phyloP scores from a whole-genome alignment of 2,888 invertebrate species.

The Drosophila algonquin region DNA sequence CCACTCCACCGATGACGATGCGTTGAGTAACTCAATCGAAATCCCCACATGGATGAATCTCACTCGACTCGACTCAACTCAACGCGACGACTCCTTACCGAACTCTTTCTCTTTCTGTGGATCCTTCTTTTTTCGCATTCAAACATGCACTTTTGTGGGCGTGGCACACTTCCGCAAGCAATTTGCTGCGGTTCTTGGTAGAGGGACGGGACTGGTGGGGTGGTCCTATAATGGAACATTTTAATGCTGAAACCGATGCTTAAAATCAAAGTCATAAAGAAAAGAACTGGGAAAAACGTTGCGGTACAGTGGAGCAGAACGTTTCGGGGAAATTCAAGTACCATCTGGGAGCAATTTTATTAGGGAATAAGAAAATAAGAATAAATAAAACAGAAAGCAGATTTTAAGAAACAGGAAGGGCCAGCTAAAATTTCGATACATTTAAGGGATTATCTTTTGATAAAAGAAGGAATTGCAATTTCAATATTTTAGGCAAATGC shows the following conservation, averaged over 20 bases:
- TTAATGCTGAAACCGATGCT: constrained; percentile 75
- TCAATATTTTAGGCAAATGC: too few species aligned
- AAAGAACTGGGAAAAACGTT: constrained; percentile 2
- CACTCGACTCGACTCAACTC: too few species aligned
- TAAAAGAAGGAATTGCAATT: too few species aligned
- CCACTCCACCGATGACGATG: constrained; percentile 29
- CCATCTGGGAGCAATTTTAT: background rate
- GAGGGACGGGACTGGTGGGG: constrained; percentile 19
- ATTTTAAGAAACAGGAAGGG: too few species aligned
- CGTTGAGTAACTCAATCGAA: constrained; percentile 66
- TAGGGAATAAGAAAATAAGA: too few species aligned
- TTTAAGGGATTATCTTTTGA: too few species aligned
- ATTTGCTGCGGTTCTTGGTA: constrained; percentile 64
- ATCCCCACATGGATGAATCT: constrained; percentile 30
- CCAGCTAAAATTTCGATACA: too few species aligned
- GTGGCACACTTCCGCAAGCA: constrained; percentile 76
- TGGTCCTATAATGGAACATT: constrained; percentile 70
- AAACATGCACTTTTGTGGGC: constrained; percentile 66
- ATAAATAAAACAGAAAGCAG: too few species aligned
- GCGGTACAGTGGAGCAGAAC: constrained; percentile 8
- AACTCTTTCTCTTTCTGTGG: constrained; percentile 7
- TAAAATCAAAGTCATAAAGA: constrained; percentile 68
- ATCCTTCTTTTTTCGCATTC: constrained; percentile 5
- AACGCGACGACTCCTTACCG: constrained; percentile 13
- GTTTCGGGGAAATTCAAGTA: background rate